Conservation (phyloP, 1,140 invertebrate genomes). For the Zaprionus capensis region DNA sequence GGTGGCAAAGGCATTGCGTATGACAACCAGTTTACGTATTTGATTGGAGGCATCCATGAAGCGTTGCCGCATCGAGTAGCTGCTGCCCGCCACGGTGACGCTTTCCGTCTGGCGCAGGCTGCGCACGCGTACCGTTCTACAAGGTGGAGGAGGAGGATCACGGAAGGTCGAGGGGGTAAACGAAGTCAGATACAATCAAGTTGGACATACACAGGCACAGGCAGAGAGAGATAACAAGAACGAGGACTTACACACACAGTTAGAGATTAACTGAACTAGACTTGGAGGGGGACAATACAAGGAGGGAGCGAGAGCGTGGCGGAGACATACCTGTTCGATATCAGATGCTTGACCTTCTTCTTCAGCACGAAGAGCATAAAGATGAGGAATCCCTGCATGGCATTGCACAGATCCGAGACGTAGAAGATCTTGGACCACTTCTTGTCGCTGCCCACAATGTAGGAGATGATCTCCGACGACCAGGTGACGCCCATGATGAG, state of each 20-base stretch:
- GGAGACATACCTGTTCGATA: slow-evolving; percentile 85
- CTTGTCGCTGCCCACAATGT: slow-evolving; percentile 83
- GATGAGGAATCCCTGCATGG: slow-evolving; percentile 86
- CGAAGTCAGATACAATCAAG: slow-evolving; percentile 14
- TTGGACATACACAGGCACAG: background rate
- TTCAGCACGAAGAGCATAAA: slow-evolving; percentile 88
- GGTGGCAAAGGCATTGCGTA: slow-evolving; percentile 74
- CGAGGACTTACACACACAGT: slow-evolving; percentile 34
- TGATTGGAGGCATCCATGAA: slow-evolving; percentile 78
- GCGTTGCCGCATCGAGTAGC: slow-evolving; percentile 68
- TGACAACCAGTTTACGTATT: slow-evolving; percentile 75
- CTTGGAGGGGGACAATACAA: slow-evolving; percentile 29
- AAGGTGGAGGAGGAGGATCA: slow-evolving; percentile 6
- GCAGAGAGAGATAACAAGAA: background rate
- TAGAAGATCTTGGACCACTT: slow-evolving; percentile 85
- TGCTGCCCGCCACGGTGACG: slow-evolving; percentile 60
- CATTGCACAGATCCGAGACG: slow-evolving; percentile 85
- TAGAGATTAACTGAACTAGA: slow-evolving; percentile 22
- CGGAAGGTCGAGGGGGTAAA: background rate
- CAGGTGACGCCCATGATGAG: slow-evolving; percentile 91
- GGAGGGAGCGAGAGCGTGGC: background rate
- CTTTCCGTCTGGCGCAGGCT: slow-evolving; percentile 77
- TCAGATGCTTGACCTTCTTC: slow-evolving; percentile 85
- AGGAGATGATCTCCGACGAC: slow-evolving; percentile 89
- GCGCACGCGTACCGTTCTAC: slow-evolving; percentile 74